Evolutionary conservation across 2,888 invertebrate species (phyloP).

Genomic region (Cheilosia variabilis): DNA sequence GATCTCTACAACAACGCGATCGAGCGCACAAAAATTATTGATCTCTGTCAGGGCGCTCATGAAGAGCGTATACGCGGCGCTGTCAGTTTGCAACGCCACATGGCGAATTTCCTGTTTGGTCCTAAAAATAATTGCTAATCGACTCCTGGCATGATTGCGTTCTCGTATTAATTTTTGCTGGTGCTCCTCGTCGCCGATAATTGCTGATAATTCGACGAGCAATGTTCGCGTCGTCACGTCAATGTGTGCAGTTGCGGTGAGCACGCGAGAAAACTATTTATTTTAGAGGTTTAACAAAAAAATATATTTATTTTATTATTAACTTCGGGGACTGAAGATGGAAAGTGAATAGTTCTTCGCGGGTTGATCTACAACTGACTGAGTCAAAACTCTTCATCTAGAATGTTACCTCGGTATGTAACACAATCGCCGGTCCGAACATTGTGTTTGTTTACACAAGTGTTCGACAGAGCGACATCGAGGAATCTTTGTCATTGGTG

Average conservation of each 20-base stretch:
- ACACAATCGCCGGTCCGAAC: no score
- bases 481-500: no score
- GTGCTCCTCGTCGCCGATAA: slow-evolving; percentile 54
- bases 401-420: no score
- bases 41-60: slow-evolving; percentile 60
- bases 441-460: no score
- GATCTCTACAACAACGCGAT: slow-evolving; percentile 39
- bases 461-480: no score
- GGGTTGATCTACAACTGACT: no score
- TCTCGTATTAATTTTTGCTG: slow-evolving; percentile 11
- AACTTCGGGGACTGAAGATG: no score
- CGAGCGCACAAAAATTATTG: slow-evolving; percentile 44
- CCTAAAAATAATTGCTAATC: slow-evolving; percentile 76
- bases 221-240: slow-evolving; percentile 58
- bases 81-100: slow-evolving; percentile 69
- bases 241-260: slow-evolving; percentile 42
- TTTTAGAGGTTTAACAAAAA: no score
- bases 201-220: slow-evolving; percentile 75
- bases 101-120: slow-evolving; percentile 75
- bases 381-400: no score
- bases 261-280: no score
- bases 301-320: no score
- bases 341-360: no score
- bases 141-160: slow-evolving; percentile 74
- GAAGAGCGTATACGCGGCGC: slow-evolving; percentile 35